These are phyloP conservation scores for Daboia siamensis DNA, from an alignment of 2,113 vertebrate genomes.

Conservation along the genomic window DNA sequence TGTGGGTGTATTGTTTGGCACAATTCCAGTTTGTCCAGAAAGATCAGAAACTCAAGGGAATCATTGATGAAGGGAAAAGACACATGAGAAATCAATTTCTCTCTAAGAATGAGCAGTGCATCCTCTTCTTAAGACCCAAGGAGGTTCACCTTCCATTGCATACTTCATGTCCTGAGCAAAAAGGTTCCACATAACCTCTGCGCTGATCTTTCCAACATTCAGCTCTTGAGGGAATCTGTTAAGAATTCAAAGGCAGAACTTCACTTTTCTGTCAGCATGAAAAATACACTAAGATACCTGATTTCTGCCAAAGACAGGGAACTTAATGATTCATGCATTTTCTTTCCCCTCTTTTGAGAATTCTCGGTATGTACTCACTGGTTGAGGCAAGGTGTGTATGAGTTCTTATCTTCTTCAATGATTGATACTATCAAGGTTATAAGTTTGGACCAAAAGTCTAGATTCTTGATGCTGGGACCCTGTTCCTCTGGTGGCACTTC, in stretches of 20 bases:
- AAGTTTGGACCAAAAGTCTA: constrained; percentile 99
- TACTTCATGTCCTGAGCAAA: constrained; percentile 99
- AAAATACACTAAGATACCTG: background rate
- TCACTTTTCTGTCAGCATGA: background rate
- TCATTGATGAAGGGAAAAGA: background rate
- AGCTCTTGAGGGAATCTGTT: constrained; percentile 90
- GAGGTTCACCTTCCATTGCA: constrained; percentile 92
- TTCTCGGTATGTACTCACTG: constrained; percentile 76
- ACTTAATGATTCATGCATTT: background rate
- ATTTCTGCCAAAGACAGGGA: background rate
- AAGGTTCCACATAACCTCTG: constrained; percentile 98
- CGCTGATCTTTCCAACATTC: constrained; percentile 97
- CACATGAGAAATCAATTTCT: background rate
- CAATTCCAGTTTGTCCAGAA: background rate
- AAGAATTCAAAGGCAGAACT: background rate
- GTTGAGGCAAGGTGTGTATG: constrained; percentile 96
- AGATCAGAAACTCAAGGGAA: background rate
- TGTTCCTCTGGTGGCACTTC: constrained; percentile 93
- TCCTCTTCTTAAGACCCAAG: background rate
- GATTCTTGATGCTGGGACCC: constrained; percentile 97
- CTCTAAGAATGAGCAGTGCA: background rate
- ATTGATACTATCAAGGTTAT: constrained; percentile 98
- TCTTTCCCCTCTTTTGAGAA: background rate
- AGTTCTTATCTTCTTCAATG: constrained; percentile 98
- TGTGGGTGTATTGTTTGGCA: background rate